Evolutionary conservation across 2,888 invertebrate genomes (phyloP).

Genomic region (Cerastoderma edule): DNA sequence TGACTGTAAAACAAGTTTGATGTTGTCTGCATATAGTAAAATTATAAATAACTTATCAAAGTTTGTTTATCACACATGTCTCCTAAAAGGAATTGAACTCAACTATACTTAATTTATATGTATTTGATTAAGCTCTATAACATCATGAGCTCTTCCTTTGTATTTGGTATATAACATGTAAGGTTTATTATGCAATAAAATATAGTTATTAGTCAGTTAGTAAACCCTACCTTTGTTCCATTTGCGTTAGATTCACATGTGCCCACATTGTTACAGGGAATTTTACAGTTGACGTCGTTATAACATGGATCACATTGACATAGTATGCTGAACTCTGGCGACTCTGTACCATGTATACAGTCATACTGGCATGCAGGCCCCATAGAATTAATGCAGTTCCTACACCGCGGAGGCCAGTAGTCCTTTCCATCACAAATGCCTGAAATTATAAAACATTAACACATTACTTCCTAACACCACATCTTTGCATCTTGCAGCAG

Average conservation of each 20-base stretch:
- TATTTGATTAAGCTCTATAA: too few relatives aligned
- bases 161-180: neutral
- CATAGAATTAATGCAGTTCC: conserved; percentile 71
- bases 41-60: too few relatives aligned
- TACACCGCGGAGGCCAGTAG: conserved; percentile 64
- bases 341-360: conserved; percentile 71
- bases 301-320: conserved; percentile 72
- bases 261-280: conserved; percentile 67
- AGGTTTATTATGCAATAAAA: too few relatives aligned
- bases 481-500: neutral
- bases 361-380: conserved; percentile 68
- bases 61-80: too few relatives aligned
- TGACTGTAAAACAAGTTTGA: too few relatives aligned
- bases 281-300: conserved; percentile 65
- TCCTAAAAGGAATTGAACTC: too few relatives aligned
- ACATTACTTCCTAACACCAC: neutral
- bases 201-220: neutral
- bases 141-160: too few relatives aligned
- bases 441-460: conserved; percentile 22
- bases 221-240: conserved; percentile 35
- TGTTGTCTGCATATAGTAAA: too few relatives aligned
- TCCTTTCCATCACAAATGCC: conserved; percentile 66
- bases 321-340: conserved; percentile 55
- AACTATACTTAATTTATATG: too few relatives aligned
- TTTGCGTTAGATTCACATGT: conserved; percentile 45